Percentiles rank a stretch among this genome's conserved stretches.
These are phyloP conservation scores for Drosophila orena DNA, from an alignment of 1,140 invertebrate species.

Conservation along the genomic window DNA sequence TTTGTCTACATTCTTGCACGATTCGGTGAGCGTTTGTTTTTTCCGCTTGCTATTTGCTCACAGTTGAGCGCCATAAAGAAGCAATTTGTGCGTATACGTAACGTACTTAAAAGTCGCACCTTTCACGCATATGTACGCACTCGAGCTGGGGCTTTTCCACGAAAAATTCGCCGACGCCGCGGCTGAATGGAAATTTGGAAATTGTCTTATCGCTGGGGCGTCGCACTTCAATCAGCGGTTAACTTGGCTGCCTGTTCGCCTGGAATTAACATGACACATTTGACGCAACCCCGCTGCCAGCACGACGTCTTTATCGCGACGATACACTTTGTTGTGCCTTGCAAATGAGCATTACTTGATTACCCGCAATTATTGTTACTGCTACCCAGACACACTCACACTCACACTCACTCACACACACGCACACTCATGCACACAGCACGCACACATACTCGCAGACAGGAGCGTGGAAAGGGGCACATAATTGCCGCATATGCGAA, in stretches of 20 bases:
- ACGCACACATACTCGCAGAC: slow-evolving; percentile 2
- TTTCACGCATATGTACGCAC: slow-evolving; percentile 67
- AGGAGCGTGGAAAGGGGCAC: slow-evolving; percentile 23
- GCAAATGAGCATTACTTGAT: slow-evolving; percentile 81
- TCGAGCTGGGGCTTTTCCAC: slow-evolving; percentile 54
- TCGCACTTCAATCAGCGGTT: slow-evolving; percentile 71
- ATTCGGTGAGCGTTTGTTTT: slow-evolving; percentile 24
- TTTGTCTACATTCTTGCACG: slow-evolving; percentile 36
- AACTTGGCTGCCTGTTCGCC: slow-evolving; percentile 63
- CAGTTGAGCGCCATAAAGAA: slow-evolving; percentile 51
- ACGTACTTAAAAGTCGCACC: slow-evolving; percentile 54
- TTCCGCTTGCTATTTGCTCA: slow-evolving; percentile 17
- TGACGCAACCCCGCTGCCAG: slow-evolving; percentile 34
- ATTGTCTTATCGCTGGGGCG: slow-evolving; percentile 68
- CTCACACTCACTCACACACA: background rate
- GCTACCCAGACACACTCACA: slow-evolving; percentile 30
- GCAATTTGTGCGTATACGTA: slow-evolving; percentile 39
- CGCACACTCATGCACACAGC: slow-evolving; percentile 4
- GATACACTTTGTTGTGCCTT: slow-evolving; percentile 58
- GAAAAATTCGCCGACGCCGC: slow-evolving; percentile 61
- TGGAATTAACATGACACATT: slow-evolving; percentile 82
- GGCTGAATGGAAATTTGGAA: slow-evolving; percentile 60
- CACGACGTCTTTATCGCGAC: slow-evolving; percentile 62
- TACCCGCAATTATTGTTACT: slow-evolving; percentile 75
- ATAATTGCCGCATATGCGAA: slow-evolving; percentile 73